Conservation (phyloP, 2,797 vertebrate species). For the Pangasius larnaudii region DNA sequence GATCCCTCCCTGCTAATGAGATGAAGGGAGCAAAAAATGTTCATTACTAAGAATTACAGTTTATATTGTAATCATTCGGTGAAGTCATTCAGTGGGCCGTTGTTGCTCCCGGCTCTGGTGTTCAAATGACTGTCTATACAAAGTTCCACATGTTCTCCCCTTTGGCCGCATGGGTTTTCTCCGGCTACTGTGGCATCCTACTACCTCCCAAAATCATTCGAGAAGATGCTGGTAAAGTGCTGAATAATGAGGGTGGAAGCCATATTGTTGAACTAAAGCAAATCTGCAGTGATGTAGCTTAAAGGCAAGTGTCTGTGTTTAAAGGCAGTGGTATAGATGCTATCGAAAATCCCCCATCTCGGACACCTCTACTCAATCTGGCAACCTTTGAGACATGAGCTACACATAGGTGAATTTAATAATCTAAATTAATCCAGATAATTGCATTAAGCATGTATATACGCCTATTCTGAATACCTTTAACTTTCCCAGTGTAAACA, state of each 20-base stretch:
- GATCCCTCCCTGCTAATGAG: too few species aligned
- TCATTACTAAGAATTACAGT: too few species aligned
- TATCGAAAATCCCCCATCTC: neutral
- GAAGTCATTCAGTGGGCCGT: neutral
- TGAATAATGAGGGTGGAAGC: neutral
- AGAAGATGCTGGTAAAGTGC: neutral
- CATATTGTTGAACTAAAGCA: neutral
- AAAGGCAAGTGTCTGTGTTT: neutral
- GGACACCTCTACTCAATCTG: neutral
- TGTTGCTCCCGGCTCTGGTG: too few species aligned
- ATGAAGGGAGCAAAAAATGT: too few species aligned
- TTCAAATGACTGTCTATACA: neutral
- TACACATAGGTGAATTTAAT: neutral
- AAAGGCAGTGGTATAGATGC: neutral
- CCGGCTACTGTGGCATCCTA: neutral
- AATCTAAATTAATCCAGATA: neutral
- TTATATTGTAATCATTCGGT: neutral
- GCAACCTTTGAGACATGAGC: neutral
- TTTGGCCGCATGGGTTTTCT: neutral
- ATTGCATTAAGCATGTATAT: too few species aligned
- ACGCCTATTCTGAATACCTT: neutral
- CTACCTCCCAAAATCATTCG: neutral
- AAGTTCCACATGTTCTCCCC: neutral
- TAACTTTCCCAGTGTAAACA: neutral
- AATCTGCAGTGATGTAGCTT: neutral